phyloP scores from a whole-genome alignment of 2,797 vertebrate species.

The Heteromormyrus szaboi region DNA sequence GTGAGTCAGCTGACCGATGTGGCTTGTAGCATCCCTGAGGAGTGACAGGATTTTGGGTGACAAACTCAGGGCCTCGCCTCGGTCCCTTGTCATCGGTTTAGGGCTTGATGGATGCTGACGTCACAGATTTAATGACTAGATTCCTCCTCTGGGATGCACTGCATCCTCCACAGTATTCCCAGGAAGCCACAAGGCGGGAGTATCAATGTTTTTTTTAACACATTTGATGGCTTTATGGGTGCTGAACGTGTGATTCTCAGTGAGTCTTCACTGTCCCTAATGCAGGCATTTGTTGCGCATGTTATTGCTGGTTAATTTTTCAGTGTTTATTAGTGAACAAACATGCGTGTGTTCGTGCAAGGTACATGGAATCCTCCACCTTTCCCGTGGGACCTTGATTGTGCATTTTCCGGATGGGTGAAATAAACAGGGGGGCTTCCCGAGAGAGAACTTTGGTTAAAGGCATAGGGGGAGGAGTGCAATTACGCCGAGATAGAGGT shows the following conservation, averaged over 20 bases:
- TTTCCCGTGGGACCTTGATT: not conserved
- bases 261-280: not conserved
- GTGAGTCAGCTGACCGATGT: not conserved
- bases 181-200: not conserved
- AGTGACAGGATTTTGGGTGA: not conserved
- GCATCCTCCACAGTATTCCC: not conserved
- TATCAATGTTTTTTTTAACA: not conserved
- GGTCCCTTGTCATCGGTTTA: not conserved
- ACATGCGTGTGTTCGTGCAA: not conserved
- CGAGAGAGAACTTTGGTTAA: not conserved
- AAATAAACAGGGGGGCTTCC: not conserved
- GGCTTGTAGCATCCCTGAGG: not conserved
- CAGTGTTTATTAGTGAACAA: not conserved
- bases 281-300: not conserved
- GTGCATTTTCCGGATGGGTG: not conserved
- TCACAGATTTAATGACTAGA: not conserved
- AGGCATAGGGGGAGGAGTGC: not conserved
- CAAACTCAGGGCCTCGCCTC: not conserved
- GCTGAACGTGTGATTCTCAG: not conserved
- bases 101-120: not conserved
- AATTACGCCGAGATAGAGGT: not conserved
- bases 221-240: not conserved
- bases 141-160: not conserved
- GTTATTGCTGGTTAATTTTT: not conserved
- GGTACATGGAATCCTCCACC: not conserved